Base-by-base conservation (phyloP, 2,113 vertebrate species). In the Podocnemis expansa region DNA sequence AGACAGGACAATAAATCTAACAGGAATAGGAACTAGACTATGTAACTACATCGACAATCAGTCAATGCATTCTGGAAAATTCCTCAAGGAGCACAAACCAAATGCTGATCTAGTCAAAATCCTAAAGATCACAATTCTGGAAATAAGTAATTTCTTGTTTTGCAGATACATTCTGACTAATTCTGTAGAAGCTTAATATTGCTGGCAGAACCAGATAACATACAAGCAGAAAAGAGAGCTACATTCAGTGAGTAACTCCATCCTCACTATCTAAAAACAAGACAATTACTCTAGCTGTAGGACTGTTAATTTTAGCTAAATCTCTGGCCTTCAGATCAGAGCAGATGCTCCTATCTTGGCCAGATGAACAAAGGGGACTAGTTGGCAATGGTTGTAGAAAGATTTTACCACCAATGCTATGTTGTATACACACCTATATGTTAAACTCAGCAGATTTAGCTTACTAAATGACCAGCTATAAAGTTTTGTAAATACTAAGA, bases 381-480 rank as follows among this genome's bases (percentile, higher is more conserved):
- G 55, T 12, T 14, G 10, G 58, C 89, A 63, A 92, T 22, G 75
- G 1, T 9, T 54, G 13, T 21, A 24, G 78, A 38, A 52, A 5
- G 47, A 52, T 10, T 7, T 6, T 38, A 34, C 38, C 21, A 67
- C 34, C 63, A 67, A n/a, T 21, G 17, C 34, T 94, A 58, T 84
- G 49, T 63, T 80, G 82, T 89, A 94, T 93, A 96, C 82, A 73
- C 88, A 85, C 84, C 86, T 97, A 82, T 73, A 91, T 82, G 93
- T 95, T 89, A 97, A 93, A 93, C 94, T 96, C 96, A 93, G 89
- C 0, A 0, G 60, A 87, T 94, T 78, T 85, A 90, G 9, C 78
- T 90, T 95, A 21, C 63, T 67, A 67, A 91, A 96, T 96, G 41
- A 79, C 80, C 70, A 63, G 92, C 93, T 95, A 67, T 67, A 94